A percentile compares a stretch with the other conserved stretches of the same genome.
These are phyloP conservation scores for Podilymbus podiceps DNA, from an alignment of 2,113 vertebrate genomes.

Conservation along the genomic window DNA sequence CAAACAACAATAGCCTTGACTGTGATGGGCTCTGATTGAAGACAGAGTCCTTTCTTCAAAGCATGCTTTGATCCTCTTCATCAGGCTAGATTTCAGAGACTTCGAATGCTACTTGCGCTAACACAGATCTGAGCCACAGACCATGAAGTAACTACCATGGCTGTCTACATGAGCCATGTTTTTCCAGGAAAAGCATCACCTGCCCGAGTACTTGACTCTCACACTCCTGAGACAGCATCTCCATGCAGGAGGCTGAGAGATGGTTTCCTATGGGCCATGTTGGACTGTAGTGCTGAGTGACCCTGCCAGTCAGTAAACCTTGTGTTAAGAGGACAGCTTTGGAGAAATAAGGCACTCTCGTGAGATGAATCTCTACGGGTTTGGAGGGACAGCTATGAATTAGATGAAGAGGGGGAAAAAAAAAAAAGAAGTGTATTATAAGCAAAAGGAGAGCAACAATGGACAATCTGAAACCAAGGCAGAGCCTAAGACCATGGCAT, in stretches of 20 bases:
- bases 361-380: background rate
- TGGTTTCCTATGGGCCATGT: background rate
- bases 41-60: background rate
- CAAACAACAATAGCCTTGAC: background rate
- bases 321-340: background rate
- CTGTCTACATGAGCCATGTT: fast-evolving
- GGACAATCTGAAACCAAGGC: background rate
- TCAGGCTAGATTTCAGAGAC: background rate
- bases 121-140: background rate
- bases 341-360: background rate
- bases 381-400: background rate
- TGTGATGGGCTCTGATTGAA: background rate
- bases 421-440: background rate
- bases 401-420: background rate
- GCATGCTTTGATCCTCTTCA: background rate
- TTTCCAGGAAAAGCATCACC: background rate
- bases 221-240: background rate
- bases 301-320: background rate
- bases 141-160: background rate
- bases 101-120: background rate
- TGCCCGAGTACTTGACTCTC: background rate
- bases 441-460: background rate
- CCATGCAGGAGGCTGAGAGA: background rate
- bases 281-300: background rate
- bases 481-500: background rate